These are phyloP conservation scores for Melopsittacus undulatus DNA, from an alignment of 2,797 vertebrate genomes.

Conservation along the genomic window DNA sequence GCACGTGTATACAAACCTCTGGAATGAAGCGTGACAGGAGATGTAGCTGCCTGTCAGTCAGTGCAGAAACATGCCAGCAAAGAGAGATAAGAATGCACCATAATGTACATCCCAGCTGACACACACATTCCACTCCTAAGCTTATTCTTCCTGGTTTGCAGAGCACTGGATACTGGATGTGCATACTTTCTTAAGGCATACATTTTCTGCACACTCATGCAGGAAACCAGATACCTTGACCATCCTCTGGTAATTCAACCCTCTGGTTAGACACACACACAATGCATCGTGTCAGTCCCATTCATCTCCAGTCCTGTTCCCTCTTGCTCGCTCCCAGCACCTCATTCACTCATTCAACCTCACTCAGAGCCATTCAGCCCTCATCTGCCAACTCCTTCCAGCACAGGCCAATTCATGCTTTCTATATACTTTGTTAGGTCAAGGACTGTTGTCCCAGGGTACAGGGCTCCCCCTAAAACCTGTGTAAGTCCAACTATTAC, in stretches of 20 bases:
- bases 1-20: neutral
- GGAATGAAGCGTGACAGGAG: neutral
- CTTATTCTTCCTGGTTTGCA: neutral
- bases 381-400: neutral
- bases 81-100: neutral
- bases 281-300: rapidly evolving
- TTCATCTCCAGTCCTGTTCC: neutral
- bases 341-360: neutral
- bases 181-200: neutral
- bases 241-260: neutral
- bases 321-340: neutral
- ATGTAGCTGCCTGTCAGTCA: neutral
- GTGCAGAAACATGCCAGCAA: neutral
- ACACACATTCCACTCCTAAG: neutral
- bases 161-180: neutral
- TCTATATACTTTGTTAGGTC: neutral
- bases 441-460: neutral
- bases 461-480: neutral
- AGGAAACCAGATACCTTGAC: neutral
- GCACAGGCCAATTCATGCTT: neutral
- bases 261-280: neutral
- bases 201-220: neutral
- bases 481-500: neutral
- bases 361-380: neutral
- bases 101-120: neutral